Evolutionary conservation across 1,140 invertebrate genomes (phyloP).

Genomic region (Drosophila simulans): DNA sequence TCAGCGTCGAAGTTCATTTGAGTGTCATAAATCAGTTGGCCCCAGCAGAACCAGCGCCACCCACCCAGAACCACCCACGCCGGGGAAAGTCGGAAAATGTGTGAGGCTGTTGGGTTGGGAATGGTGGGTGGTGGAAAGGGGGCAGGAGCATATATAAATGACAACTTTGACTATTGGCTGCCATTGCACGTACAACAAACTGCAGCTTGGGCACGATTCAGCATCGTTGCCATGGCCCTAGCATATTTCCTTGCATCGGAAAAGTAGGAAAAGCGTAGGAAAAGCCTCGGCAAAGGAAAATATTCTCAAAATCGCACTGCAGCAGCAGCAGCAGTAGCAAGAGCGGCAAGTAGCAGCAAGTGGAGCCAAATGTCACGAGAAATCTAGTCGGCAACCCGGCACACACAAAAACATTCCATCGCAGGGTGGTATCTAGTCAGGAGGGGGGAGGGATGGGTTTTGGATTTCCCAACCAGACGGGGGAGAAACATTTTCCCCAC

Average conservation of each 20-base stretch:
- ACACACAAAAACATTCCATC: conserved; percentile 39
- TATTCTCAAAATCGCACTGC: conserved; percentile 59
- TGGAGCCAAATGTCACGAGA: conserved; percentile 66
- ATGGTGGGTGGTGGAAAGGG: neutral
- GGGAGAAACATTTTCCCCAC: conserved; percentile 25
- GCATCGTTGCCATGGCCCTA: conserved; percentile 32
- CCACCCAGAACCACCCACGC: conserved; percentile 14
- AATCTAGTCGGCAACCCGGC: conserved; percentile 41
- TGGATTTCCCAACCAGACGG: conserved; percentile 1
- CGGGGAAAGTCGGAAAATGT: conserved; percentile 18
- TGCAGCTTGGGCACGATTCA: conserved; percentile 71
- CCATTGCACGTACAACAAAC: conserved; percentile 72
- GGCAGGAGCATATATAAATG: conserved; percentile 66
- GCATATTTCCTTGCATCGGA: conserved; percentile 56
- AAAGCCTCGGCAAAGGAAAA: conserved; percentile 43
- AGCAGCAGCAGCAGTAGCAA: conserved; percentile 2
- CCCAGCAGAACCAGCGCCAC: conserved; percentile 29
- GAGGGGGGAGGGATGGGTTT: neutral
- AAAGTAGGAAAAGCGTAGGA: conserved; percentile 17
- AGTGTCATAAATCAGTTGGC: conserved; percentile 78
- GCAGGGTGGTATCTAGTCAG: neutral
- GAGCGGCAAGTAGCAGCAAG: conserved; percentile 8
- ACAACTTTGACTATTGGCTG: conserved; percentile 71
- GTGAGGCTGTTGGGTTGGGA: neutral
- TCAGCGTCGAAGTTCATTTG: conserved; percentile 80